Conservation (phyloP, 2,113 vertebrate species). For the Chionomys nivalis region DNA sequence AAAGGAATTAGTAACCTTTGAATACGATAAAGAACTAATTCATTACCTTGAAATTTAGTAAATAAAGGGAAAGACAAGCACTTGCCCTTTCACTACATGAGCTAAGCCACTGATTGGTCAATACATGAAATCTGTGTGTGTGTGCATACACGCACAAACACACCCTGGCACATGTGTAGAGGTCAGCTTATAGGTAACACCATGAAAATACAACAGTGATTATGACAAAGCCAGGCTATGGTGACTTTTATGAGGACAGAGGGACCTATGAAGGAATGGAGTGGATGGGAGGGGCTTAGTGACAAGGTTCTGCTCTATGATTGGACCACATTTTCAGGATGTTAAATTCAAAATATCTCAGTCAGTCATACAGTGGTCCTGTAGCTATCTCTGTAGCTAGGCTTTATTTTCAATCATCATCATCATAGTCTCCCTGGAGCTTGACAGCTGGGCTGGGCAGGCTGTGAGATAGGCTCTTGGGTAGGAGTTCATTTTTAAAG, state of each 20-base stretch:
- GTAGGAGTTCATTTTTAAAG: slow-evolving; percentile 11
- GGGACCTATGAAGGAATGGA: background rate
- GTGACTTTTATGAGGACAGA: background rate
- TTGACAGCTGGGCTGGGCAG: background rate
- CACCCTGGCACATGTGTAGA: background rate
- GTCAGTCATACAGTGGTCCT: background rate
- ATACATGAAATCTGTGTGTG: background rate
- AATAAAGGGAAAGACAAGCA: slow-evolving; percentile 26
- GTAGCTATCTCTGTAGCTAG: background rate
- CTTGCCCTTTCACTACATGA: background rate
- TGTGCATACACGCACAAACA: background rate
- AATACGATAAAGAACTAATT: slow-evolving; percentile 32
- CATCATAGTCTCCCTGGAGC: background rate
- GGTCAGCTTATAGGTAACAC: background rate
- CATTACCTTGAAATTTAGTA: slow-evolving; percentile 15
- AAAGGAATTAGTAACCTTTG: slow-evolving; percentile 33
- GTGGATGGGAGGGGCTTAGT: background rate
- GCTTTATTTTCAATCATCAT: background rate
- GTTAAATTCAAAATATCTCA: background rate
- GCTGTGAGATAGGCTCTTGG: background rate
- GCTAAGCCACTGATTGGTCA: background rate
- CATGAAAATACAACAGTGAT: background rate
- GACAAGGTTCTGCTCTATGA: slow-evolving; percentile 40
- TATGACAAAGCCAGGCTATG: background rate
- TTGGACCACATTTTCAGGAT: slow-evolving; percentile 8